These are phyloP conservation scores for Equus quagga DNA, from an alignment of 2,113 vertebrate species.

Conservation along the genomic window DNA sequence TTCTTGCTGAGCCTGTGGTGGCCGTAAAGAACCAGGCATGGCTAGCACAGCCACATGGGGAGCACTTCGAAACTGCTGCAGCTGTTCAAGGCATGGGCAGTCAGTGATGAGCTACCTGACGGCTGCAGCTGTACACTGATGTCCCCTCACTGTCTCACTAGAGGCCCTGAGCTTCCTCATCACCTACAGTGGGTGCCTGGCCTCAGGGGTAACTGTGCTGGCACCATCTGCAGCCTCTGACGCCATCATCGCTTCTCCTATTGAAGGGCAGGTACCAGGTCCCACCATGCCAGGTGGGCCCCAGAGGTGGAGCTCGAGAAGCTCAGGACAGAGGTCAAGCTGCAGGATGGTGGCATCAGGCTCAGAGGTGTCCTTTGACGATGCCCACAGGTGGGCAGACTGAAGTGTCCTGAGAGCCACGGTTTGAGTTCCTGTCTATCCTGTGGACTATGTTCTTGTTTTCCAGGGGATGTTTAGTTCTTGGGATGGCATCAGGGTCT, in stretches of 20 bases:
- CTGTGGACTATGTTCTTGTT: not conserved
- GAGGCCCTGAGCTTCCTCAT: not conserved
- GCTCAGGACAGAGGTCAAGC: not conserved
- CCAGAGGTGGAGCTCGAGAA: not conserved
- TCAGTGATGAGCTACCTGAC: accelerated
- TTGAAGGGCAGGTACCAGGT: no score
- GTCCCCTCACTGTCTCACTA: not conserved
- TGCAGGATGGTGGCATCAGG: not conserved
- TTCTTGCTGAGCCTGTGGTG: not conserved
- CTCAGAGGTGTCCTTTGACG: not conserved
- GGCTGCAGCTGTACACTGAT: not conserved
- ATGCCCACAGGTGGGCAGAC: not conserved
- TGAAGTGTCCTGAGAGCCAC: not conserved
- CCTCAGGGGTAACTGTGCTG: not conserved
- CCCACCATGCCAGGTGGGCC: not conserved
- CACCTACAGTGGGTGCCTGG: not conserved
- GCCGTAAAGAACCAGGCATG: not conserved
- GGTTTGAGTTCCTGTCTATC: not conserved
- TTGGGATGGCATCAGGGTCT: not conserved
- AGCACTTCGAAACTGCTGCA: not conserved
- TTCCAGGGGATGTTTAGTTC: not conserved
- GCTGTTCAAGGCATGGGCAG: not conserved
- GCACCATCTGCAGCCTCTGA: not conserved
- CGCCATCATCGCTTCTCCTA: not conserved
- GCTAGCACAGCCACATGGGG: not conserved